Percentiles rank a stretch among this genome's conserved stretches.
These are phyloP conservation scores for Bursaphelenchus okinawaensis DNA, from an alignment of 2,888 invertebrate genomes.

Conservation along the genomic window DNA sequence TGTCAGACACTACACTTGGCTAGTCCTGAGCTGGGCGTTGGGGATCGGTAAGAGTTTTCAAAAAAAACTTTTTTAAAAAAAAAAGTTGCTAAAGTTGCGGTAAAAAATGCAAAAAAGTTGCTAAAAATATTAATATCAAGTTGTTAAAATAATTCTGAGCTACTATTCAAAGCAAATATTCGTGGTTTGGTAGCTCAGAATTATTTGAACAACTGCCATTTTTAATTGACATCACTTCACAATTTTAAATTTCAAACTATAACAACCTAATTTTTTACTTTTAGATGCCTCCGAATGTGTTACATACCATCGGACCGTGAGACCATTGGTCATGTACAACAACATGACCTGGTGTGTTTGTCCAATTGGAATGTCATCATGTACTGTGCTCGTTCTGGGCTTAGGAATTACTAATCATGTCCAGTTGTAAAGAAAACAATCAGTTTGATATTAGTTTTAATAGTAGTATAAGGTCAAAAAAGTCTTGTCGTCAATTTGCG, in stretches of 20 bases:
- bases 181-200: no score
- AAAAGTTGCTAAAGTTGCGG: neutral
- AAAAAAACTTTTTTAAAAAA: slow-evolving; percentile 3
- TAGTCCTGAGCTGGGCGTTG: slow-evolving; percentile 44
- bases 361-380: slow-evolving; percentile 55
- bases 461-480: no score
- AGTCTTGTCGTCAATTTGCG: no score
- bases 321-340: slow-evolving; percentile 40
- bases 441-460: neutral
- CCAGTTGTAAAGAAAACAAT: neutral
- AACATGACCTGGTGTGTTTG: slow-evolving; percentile 49
- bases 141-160: no score
- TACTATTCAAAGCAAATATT: no score
- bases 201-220: no score
- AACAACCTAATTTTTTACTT: neutral
- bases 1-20: slow-evolving; percentile 50
- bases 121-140: neutral
- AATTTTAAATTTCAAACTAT: no score
- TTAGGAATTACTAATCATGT: slow-evolving; percentile 45
- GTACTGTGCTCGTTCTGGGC: slow-evolving; percentile 52
- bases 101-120: neutral
- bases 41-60: slow-evolving; percentile 31
- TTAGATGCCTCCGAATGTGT: slow-evolving; percentile 51
- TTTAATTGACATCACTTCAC: no score
- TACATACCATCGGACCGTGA: slow-evolving; percentile 40